Evolutionary conservation across 53 echinoderm and acorn worm genomes (phyloP).

Genomic region (Apostichopus leukothele): DNA sequence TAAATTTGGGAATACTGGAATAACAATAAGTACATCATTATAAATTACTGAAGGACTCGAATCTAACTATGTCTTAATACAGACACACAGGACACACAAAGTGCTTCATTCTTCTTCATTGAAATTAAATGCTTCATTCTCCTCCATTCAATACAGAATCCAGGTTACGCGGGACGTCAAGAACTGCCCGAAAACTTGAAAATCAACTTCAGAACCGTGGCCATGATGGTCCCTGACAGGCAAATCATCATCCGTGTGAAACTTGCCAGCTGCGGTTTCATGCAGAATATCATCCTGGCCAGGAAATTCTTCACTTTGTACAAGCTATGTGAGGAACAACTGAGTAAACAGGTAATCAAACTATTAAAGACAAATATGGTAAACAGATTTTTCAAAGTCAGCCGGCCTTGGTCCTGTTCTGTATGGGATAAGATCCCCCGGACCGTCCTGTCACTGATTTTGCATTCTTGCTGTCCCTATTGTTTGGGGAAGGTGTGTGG

Average conservation of each 20-base stretch:
- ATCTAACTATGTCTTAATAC: too few relatives aligned
- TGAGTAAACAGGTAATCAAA: conserved; percentile 82
- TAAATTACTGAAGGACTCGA: too few relatives aligned
- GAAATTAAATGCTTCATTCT: neutral
- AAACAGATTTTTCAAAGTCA: too few relatives aligned
- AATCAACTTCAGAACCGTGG: conserved; percentile 99
- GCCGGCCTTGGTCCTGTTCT: too few relatives aligned
- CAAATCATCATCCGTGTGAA: conserved; percentile 99
- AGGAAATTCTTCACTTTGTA: conserved; percentile 98
- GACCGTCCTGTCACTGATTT: too few relatives aligned
- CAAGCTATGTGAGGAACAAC: conserved; percentile 98
- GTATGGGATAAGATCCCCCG: too few relatives aligned
- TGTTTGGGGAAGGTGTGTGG: too few relatives aligned
- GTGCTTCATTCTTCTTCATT: neutral
- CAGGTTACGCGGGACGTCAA: conserved; percentile 97
- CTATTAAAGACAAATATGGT: too few relatives aligned
- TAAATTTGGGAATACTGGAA: conserved; percentile 1
- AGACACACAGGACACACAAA: too few relatives aligned
- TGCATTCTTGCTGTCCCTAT: too few relatives aligned
- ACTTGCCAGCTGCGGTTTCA: conserved; percentile 99
- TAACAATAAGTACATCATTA: too few relatives aligned
- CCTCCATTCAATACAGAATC: conserved; percentile 59
- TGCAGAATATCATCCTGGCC: conserved; percentile 96
- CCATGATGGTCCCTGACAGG: conserved; percentile 99
- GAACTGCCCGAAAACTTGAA: conserved; percentile 98